Evolutionary conservation across 2,797 vertebrate genomes (phyloP).

Genomic region (Zenarchopterus dispar): DNA sequence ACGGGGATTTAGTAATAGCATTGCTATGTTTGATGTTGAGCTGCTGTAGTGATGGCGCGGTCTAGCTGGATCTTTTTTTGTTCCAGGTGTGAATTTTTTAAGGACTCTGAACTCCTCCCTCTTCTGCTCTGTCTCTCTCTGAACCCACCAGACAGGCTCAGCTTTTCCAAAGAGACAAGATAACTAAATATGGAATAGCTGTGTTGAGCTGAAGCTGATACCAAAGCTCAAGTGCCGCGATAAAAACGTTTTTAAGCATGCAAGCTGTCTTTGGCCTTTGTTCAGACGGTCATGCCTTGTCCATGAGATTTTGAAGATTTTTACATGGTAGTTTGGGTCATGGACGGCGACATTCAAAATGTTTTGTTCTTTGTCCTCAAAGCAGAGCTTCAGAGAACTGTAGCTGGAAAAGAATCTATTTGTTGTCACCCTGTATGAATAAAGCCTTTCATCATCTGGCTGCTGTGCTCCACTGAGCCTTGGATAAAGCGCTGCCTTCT

Average conservation of each 20-base stretch:
- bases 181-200: conserved; percentile 26
- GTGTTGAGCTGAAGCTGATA: conserved; percentile 41
- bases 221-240: conserved; percentile 20
- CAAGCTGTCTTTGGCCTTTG: conserved; percentile 51
- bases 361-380: conserved; percentile 72
- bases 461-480: conserved; percentile 68
- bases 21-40: conserved; percentile 64
- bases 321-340: conserved; percentile 58
- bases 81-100: conserved; percentile 66
- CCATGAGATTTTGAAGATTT: conserved; percentile 57
- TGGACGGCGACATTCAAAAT: conserved; percentile 60
- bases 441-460: conserved; percentile 77
- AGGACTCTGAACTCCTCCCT: conserved; percentile 24
- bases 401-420: conserved; percentile 74
- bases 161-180: conserved; percentile 36
- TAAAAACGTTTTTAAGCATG: conserved; percentile 44
- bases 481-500: conserved; percentile 57
- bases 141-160: conserved; percentile 21
- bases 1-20: conserved; percentile 40
- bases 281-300: conserved; percentile 64
- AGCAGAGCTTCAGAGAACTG: conserved; percentile 66
- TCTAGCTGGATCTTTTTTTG: conserved; percentile 57
- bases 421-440: conserved; percentile 79
- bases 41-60: conserved; percentile 54
- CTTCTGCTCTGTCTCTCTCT: conserved; percentile 26